Percentiles rank a stretch among this genome's conserved stretches.
phyloP scores from a whole-genome alignment of 2,797 vertebrate genomes.

The Amblyopsis hoosieri region DNA sequence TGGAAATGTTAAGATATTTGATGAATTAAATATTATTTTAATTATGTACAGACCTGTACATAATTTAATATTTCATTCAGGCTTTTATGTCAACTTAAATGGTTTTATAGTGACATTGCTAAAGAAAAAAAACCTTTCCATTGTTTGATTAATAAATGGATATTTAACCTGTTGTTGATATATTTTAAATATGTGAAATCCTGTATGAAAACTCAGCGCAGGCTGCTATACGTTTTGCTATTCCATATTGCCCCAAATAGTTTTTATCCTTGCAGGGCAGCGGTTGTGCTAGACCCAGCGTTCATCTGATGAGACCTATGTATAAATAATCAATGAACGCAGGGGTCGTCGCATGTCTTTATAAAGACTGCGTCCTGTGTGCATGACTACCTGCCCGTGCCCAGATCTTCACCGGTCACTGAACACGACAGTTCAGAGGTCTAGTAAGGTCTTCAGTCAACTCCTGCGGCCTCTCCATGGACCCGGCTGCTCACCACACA shows the following conservation, averaged over 20 bases:
- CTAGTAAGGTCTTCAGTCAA: background rate
- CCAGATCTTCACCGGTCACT: conserved; percentile 15
- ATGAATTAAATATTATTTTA: too few relatives aligned
- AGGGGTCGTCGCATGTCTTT: background rate
- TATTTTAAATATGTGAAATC: too few relatives aligned
- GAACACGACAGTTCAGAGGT: background rate
- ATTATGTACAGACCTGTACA: too few relatives aligned
- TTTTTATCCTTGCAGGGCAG: background rate
- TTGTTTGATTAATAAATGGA: too few relatives aligned
- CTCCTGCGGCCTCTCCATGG: conserved; percentile 56
- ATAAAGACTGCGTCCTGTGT: background rate
- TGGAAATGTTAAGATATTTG: too few relatives aligned
- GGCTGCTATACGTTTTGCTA: too few relatives aligned
- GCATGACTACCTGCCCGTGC: conserved; percentile 4
- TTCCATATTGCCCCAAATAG: background rate
- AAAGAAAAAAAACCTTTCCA: too few relatives aligned
- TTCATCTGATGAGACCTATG: background rate
- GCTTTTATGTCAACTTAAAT: too few relatives aligned
- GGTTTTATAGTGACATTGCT: too few relatives aligned
- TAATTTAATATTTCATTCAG: too few relatives aligned
- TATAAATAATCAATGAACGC: conserved; percentile 1
- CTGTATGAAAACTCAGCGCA: too few relatives aligned
- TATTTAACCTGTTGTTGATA: too few relatives aligned
- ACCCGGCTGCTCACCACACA: conserved; percentile 36
- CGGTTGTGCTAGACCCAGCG: background rate